Percentiles rank a stretch among this genome's conserved stretches.
These are phyloP conservation scores for Drosophila peninsularis DNA, from an alignment of 2,888 invertebrate genomes.

Conservation along the genomic window DNA sequence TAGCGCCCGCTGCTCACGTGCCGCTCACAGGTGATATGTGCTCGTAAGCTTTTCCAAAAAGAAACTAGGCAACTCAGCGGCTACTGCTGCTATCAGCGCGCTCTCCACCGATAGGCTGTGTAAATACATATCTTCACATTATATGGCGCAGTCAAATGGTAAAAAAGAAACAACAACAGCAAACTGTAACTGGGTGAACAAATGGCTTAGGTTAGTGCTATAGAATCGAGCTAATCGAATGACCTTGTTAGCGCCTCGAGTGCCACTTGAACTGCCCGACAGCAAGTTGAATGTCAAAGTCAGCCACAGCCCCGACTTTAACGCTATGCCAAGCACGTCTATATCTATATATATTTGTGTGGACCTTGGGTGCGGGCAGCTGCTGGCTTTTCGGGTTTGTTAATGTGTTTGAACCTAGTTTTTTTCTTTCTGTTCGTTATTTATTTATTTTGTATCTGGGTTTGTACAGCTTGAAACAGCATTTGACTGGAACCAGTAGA, in stretches of 20 bases:
- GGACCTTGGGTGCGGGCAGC: conserved; percentile 45
- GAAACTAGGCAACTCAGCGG: conserved; percentile 13
- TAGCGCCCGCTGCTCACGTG: conserved; percentile 47
- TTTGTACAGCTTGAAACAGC: conserved; percentile 39
- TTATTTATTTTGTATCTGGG: conserved; percentile 6
- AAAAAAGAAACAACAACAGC: neutral
- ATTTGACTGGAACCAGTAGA: conserved; percentile 37
- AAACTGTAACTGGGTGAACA: conserved; percentile 57
- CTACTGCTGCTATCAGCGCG: conserved; percentile 34
- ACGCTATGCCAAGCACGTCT: conserved; percentile 59
- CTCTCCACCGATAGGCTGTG: conserved; percentile 47
- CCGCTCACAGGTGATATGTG: conserved; percentile 54
- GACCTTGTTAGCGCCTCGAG: conserved; percentile 48
- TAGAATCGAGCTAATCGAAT: conserved; percentile 10
- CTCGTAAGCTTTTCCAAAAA: conserved; percentile 16
- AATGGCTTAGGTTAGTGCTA: conserved; percentile 55
- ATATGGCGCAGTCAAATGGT: conserved; percentile 42
- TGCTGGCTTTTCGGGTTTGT: conserved; percentile 32
- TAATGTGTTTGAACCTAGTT: conserved; percentile 41
- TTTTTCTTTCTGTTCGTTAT: conserved; percentile 6
- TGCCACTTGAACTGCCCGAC: conserved; percentile 72
- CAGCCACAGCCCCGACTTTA: conserved; percentile 34
- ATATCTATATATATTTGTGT: conserved; percentile 5
- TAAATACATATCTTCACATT: conserved; percentile 36
- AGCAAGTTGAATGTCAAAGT: conserved; percentile 75